Base-by-base conservation (phyloP, 2,888 invertebrate species). In the Pegoplata infirma region DNA sequence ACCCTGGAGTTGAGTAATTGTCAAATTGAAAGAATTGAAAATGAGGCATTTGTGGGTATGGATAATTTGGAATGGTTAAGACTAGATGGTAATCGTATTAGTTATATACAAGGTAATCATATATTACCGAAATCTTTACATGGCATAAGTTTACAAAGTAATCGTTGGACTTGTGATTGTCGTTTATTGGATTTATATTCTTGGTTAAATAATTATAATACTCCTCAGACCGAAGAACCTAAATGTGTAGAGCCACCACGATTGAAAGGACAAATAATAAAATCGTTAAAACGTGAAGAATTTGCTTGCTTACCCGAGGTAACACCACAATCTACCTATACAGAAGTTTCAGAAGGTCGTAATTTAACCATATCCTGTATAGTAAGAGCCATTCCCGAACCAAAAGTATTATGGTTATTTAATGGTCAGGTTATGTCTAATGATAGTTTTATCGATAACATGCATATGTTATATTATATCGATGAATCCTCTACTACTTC, bases 131-230 rank as follows among this genome's bases (percentile, higher is more conserved):
- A 93, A 79, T 93, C 93, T 58, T 90, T 97, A 82, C 93, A 95
- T 84, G 96, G 95, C 73, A 92, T 97, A 74, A 94, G 95, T 84
- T 90, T 97, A 82, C 94, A 96, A 88, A 94, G 94, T 87, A 97
- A 97, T 91, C 94, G 94, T 82, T 97, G 97, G 97, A 92, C 93
- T 83, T 97, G 97, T 89, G 96, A 97, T 89, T 97, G 97, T 89
- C 92, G 93, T 83, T 91, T 97, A 85, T 90, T 94, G 82, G 93
- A 95, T 84, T 90, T 97, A 85, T 93, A 95, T 86, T 90, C 91
- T 81, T 97, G 96, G 96, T 91, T 97, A 84, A 91, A 92, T 82
- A 93, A 92, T 86, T 94, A 94, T 86, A 94, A 94, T 85, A 93
- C 94, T 82, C 95, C 96, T 7, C 94, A 94, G 86, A 92, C 93